Conservation (phyloP, 2,888 invertebrate genomes). For the Melinopterus prodromus region DNA sequence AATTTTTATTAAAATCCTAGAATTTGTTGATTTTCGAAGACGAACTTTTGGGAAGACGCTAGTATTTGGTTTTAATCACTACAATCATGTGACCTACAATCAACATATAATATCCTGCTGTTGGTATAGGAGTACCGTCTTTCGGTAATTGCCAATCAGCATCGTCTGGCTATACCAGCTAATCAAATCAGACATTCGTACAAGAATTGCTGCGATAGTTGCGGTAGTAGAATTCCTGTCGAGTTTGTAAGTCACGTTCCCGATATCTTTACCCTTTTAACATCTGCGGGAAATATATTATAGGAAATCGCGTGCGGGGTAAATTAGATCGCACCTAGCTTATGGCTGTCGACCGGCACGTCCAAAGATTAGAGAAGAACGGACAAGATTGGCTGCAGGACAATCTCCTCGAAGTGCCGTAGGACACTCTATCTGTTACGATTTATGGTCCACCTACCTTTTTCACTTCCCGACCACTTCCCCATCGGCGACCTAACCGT, state of each 20-base stretch:
- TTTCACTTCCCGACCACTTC: not conserved
- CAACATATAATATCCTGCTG: no score
- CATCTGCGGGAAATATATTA: conserved; percentile 4
- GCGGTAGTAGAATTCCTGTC: not conserved
- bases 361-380: conserved; percentile 25
- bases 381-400: conserved; percentile 26
- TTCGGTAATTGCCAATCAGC: not conserved
- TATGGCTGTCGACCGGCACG: conserved; percentile 21
- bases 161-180: not conserved
- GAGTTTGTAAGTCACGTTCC: not conserved
- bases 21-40: no score
- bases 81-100: no score
- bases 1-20: no score
- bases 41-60: no score
- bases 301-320: conserved; percentile 23
- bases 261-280: conserved; percentile 4
- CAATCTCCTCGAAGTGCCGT: conserved; percentile 24
- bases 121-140: not conserved
- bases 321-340: conserved; percentile 26
- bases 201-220: not conserved
- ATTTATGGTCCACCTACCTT: conserved; percentile 16
- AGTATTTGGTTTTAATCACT: no score
- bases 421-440: conserved; percentile 22
- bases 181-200: not conserved
- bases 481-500: not conserved